Evolutionary conservation across 2,888 invertebrate species (phyloP).

Genomic region (Cantharis rufa): DNA sequence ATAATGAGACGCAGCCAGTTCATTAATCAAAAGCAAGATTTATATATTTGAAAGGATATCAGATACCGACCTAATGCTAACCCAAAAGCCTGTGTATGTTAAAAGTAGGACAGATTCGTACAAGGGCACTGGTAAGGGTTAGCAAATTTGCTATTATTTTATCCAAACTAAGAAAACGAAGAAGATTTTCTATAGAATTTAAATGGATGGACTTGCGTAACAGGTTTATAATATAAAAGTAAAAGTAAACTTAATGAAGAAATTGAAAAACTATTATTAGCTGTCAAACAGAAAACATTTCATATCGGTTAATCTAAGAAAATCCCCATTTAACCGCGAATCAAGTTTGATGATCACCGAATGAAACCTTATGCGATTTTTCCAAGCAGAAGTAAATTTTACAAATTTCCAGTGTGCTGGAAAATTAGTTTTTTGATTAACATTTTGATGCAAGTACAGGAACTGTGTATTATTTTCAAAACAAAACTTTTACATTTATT

Average conservation of each 20-base stretch:
- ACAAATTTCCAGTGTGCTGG: constrained; percentile 1
- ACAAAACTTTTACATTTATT: neutral
- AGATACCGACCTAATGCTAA: neutral
- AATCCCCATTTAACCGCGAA: constrained; percentile 1
- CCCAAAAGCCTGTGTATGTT: neutral
- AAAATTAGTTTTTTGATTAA: neutral
- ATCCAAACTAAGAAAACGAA: neutral
- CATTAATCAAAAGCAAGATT: neutral
- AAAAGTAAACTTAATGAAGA: neutral
- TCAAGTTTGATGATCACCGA: neutral
- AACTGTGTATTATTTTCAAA: neutral
- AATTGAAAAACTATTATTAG: neutral
- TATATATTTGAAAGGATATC: neutral
- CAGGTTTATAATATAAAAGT: neutral
- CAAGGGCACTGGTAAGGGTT: neutral
- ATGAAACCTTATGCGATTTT: neutral
- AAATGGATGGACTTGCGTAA: neutral
- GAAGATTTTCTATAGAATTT: neutral
- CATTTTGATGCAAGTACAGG: neutral
- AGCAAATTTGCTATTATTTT: neutral
- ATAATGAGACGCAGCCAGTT: neutral
- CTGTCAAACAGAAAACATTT: neutral
- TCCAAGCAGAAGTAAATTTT: neutral
- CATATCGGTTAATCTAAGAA: neutral
- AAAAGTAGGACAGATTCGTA: neutral